Percentiles rank a stretch among this genome's conserved stretches.
Conservation (phyloP, 2,113 vertebrate genomes). For the Cephalopholis sonnerati region DNA sequence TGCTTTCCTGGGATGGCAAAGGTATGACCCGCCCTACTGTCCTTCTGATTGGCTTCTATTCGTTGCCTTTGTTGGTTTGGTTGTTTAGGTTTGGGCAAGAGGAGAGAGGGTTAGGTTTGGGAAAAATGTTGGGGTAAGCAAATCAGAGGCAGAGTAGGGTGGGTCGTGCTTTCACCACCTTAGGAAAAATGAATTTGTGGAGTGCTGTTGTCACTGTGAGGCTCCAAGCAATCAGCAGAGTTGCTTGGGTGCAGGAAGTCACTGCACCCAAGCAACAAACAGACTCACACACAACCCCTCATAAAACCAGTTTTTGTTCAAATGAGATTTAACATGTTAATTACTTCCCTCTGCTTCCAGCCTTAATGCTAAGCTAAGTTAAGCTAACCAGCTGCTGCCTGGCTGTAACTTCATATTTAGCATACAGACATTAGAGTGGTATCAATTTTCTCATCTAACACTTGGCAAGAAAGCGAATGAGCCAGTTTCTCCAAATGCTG, state of each 20-base stretch:
- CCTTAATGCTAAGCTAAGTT: too few species aligned
- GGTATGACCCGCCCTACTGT: too few species aligned
- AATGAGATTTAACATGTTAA: neutral
- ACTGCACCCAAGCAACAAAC: neutral
- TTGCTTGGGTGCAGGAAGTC: too few species aligned
- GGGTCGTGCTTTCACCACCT: too few species aligned
- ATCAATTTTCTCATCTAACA: conserved; percentile 3
- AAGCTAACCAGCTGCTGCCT: neutral
- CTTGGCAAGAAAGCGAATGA: neutral
- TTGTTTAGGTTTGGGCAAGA: too few species aligned
- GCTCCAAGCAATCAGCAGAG: neutral
- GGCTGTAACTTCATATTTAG: neutral
- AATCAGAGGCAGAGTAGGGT: too few species aligned
- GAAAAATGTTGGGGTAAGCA: too few species aligned
- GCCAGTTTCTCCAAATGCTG: neutral
- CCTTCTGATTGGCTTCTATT: too few species aligned
- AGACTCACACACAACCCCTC: neutral
- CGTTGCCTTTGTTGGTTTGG: too few species aligned
- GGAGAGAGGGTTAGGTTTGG: too few species aligned
- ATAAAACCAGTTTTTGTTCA: neutral
- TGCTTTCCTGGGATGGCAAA: too few species aligned
- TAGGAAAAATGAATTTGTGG: too few species aligned
- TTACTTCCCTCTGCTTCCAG: neutral
- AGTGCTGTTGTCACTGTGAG: neutral
- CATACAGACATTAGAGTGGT: neutral